Base-by-base conservation (phyloP, 2,113 vertebrate species). In the Thomomys bottae region DNA sequence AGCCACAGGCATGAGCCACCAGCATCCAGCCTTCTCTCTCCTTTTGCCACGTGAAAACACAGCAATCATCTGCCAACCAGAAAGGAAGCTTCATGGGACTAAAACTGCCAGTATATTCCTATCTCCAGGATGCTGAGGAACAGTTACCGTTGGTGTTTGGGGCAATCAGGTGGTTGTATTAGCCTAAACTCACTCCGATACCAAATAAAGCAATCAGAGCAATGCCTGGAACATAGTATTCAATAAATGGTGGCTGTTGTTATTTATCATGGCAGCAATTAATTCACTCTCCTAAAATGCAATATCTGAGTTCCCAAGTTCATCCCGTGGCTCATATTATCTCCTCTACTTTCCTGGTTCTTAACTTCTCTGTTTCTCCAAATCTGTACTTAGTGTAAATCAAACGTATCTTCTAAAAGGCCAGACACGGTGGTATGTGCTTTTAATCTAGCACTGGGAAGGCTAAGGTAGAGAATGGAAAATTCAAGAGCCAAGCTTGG, bases 401-500 rank as follows among this genome's bases (percentile, higher is more conserved):
- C n/a, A 92, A 78, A 91, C 76, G 72, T 88, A 90, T 32, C 36
- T 45, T 63, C 79, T 20, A 72, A 30, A 54, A 92, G 77, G 36
- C 6, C 49, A 57, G 71, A 24, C 38, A 1, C 12, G 24, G 67
- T 23, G 34, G 7, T 15, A 26, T 17, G 59, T 8, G 15, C 54
- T 26, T 61, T 20, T 32, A 85, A 84, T 6, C 17, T 8, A 15
- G 26, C 26, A 40, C 21, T 6, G 11, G 24, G 20, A 6, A 38
- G 36, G 49, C 36, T 61, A 54, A 85, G 36, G 54, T 11, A 2
- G 38, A 61, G 7, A 40, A 32, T 40, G 34, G 26, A 24, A 72
- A 72, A 23, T 72, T 72, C 21, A 10, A 72, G 67, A 54, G 49
- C 49, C 49, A 54, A 54, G 14, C 49, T 45, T 20, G 36, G n/a